A percentile compares a stretch with the other conserved stretches of the same genome.
phyloP scores from a whole-genome alignment of 2,113 vertebrate species.

The Misgurnus anguillicaudatus region DNA sequence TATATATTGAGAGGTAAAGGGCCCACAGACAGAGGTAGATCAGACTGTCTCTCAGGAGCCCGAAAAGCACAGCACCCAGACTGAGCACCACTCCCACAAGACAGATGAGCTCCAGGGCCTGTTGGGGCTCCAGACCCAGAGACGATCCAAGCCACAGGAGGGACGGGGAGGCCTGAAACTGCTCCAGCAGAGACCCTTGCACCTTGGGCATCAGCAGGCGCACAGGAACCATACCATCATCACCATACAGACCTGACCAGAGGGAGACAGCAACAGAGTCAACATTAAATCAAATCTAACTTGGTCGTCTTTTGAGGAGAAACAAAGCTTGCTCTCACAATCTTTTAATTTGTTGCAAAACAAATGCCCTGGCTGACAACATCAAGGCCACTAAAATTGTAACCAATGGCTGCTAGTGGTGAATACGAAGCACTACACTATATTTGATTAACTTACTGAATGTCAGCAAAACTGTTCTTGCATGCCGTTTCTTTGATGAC shows the following conservation, averaged over 20 bases:
- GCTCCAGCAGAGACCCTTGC: constrained; percentile 72
- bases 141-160: constrained; percentile 75
- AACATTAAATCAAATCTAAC: no score
- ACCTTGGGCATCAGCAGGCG: constrained; percentile 64
- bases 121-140: constrained; percentile 76
- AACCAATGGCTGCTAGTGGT: not conserved
- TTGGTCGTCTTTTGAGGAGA: no score
- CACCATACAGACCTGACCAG: constrained; percentile 77
- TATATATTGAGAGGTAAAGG: constrained; percentile 75
- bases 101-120: constrained; percentile 80
- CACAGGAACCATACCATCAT: constrained; percentile 77
- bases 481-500: not conserved
- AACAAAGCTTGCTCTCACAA: no score
- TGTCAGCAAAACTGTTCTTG: not conserved
- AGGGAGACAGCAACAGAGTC: constrained; percentile 13
- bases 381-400: not conserved
- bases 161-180: constrained; percentile 72
- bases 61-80: constrained; percentile 68
- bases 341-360: no score
- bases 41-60: constrained; percentile 66
- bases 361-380: not conserved
- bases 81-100: constrained; percentile 70
- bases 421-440: not conserved
- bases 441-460: not conserved
- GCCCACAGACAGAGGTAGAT: constrained; percentile 75